Evolutionary conservation across 2,113 vertebrate species (phyloP), one percentile per base, ranked within the genome.

Genomic region (Ellobius talpinus): DNA sequence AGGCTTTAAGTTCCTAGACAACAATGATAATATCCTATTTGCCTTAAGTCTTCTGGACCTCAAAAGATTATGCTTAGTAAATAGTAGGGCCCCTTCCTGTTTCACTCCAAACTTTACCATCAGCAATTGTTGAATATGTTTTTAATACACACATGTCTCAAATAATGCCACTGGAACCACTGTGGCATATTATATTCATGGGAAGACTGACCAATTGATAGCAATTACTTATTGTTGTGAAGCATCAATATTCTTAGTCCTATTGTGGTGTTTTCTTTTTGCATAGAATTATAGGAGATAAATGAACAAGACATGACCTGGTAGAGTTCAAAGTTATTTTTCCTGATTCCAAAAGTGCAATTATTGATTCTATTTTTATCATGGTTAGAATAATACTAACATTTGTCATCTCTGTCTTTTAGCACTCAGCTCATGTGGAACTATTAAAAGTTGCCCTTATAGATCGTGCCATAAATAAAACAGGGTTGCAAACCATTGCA

Each of bases 361-460:
- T 97, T 98, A 98, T 98, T 98, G 98, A 98, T 99, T 98, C 98
- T 98, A 95, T 98, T 99, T 99, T 99, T 97, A 95, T 98, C 97
- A 95, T 94, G 93, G 95, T 97, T 98, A 98, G 95, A 98, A 98
- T 98, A 98, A 98, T 98, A 96, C 97, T 98, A 98, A 98, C 97
- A 98, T 98, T 98, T 98, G 97, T 99, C 98, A 98, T 97, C 95
- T 98, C 96, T 97, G 98, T 98, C 97, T 96, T 98, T 98, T 98
- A 98, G 97, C 98, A 98, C 91, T 97, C 96, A 97, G 94, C 87
- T 95, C 93, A 95, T 84, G 84, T 89, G 96, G 93, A 98, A 68
- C 97, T 98, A 97, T 98, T 98, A 98, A 97, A 98, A 98, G 93
- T 97, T 96, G 96, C 91, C 96, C 97, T 98, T 97, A 97, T 96